A percentile compares a stretch with the other conserved stretches of the same genome.
Conservation (phyloP, 2,797 vertebrate genomes). For the Margarornis squamiger region DNA sequence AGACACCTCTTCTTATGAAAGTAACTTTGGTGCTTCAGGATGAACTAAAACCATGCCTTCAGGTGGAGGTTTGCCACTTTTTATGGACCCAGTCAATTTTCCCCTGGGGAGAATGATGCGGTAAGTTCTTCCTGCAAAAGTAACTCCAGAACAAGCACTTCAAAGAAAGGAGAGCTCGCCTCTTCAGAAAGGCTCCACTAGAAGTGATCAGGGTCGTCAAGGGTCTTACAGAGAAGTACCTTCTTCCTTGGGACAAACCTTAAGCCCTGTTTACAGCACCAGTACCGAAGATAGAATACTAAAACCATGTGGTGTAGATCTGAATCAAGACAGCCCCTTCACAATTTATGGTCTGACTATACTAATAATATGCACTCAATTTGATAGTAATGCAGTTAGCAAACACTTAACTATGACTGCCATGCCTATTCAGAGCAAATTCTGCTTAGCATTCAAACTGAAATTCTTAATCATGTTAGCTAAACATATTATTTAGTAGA, state of each 20-base stretch:
- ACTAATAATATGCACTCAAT: not conserved
- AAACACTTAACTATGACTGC: not conserved
- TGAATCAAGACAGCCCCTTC: not conserved
- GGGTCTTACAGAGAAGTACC: not conserved
- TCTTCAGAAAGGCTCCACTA: not conserved
- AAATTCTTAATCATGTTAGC: not conserved
- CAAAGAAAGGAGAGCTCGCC: not conserved
- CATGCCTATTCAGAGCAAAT: not conserved
- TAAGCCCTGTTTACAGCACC: not conserved
- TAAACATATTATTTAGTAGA: not conserved
- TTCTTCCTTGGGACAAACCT: not conserved
- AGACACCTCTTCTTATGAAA: not conserved
- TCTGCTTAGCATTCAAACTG: not conserved
- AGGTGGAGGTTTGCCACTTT: not conserved
- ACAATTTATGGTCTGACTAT: not conserved
- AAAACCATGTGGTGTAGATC: rapidly evolving
- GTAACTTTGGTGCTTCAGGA: not conserved
- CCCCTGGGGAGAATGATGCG: rapidly evolving
- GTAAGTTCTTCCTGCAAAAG: not conserved
- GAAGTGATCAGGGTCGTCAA: not conserved
- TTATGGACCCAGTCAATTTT: not conserved
- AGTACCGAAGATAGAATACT: not conserved
- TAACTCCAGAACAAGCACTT: not conserved
- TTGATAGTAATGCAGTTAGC: not conserved
- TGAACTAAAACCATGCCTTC: not conserved